Base-by-base conservation (phyloP, 2,797 vertebrate species). In the Rhodeus uyekii region DNA sequence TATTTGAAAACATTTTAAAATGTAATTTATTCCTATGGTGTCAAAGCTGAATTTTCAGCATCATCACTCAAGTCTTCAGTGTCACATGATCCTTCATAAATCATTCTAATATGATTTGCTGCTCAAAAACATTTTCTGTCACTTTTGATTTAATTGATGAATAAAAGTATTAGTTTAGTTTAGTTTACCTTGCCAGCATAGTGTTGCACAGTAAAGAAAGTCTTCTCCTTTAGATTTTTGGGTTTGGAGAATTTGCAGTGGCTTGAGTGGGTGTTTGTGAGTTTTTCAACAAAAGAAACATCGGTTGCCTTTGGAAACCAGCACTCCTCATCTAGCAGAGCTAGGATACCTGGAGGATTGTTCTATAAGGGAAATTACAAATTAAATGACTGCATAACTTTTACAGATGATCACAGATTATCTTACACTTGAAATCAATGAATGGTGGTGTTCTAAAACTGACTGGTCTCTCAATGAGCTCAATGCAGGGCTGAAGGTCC, bases 251-350 rank as follows among this genome's bases (percentile, higher is more conserved):
- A 99, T 91, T 99, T 99, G 72, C 95, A 9, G 80, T 98, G 97
- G 89, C 90, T 97, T 75, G 95, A 97, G 91, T 98, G 98, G 77
- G 97, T 98, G 53, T 93, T 90, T 42, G 94, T 73, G n/a, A 99
- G 91, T 89, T 99, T 99, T 89, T 99, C 98, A 84, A 99, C 97
- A 68, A 99, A 99, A 50, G 98, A 98, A 12, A 96, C 87, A 80
- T 99, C 97, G 0, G 97, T 99, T 84, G 98, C 97, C 93, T 99
- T 99, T 76, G 98, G 98, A 91, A 99, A 99, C 98, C 97, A 99
- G 84, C 98, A 99, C 87, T 99, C 97, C 88, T 99, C 98, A 77
- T 99, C 98, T 92, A 99, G 92, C 88, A 99, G 93, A 83, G 98
- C 96, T 91, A 99, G 89, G 85, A 99, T 95, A 42, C 98, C 98